Evolutionary conservation across 1,140 invertebrate species (phyloP), one percentile per base, ranked within the genome.

Genomic region (Drosophila pandora): DNA sequence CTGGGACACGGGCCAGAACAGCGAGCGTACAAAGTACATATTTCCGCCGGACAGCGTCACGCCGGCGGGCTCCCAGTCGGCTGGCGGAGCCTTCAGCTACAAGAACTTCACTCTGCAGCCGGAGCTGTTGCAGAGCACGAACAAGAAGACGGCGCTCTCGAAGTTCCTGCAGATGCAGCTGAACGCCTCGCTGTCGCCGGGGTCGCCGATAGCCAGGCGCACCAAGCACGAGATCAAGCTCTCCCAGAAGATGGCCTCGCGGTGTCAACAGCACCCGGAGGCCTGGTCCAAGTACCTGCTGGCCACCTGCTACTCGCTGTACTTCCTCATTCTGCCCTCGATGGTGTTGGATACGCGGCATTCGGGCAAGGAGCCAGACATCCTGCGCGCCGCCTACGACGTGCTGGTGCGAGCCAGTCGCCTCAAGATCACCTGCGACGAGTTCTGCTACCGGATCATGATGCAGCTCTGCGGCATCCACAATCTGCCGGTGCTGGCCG

Each of bases 401-500:
- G 93, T 98, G 9, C 92, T 99, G 43, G 95, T 96, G 37, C 95
- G 95, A 78, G 97, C 98, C 91, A 96, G 97, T 68, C 95, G 96
- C 68, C 92, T 95, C 23, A 94, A 95, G 78, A 94, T 98, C 48
- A 95, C 96, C 17, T 96, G 96, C 87, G 98, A 99, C 93, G 98
- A 99, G 94, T 96, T 99, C 57, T 99, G 98, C 92, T 99, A 99
- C 92, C 94, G 99, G 76, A 96, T 99, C 28, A 96, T 99, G 95
- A 99, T 99, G 97, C 98, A 99, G 92, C 94, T 99, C 2, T 99
- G 99, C 92, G 98, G 98, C 7, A 95, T 97, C 64, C 97, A 99
- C 90, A 96, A 96, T 62, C 94, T 98, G 83, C 99, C 99, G 2
- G 95, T 98, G 43, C 92, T 99, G 72, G 99, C 99, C 4, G 98